Conservation (phyloP, 2,888 invertebrate genomes). For the Halictus quadricinctus region DNA sequence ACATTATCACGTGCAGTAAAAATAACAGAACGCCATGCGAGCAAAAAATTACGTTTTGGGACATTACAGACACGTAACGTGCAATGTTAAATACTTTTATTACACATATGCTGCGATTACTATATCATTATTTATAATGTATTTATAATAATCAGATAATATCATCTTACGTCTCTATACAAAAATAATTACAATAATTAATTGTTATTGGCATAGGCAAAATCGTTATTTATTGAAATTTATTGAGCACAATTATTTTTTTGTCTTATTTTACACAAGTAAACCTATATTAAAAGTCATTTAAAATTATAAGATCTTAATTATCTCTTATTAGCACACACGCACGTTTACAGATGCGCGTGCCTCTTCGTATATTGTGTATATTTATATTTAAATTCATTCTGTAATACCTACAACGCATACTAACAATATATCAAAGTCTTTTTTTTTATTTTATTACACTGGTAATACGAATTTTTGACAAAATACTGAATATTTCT, state of each 20-base stretch:
- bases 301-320: constrained; percentile 76
- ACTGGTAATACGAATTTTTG: constrained; percentile 72
- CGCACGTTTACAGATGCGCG: constrained; percentile 68
- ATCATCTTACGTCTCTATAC: constrained; percentile 63
- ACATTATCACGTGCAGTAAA: background rate
- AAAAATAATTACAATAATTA: constrained; percentile 68
- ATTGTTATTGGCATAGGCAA: constrained; percentile 77
- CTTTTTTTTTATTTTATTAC: constrained; percentile 60
- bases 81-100: constrained; percentile 60
- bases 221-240: constrained; percentile 79
- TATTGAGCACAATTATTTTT: constrained; percentile 77
- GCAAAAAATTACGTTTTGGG: background rate
- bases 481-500: constrained; percentile 75
- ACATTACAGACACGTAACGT: constrained; percentile 29
- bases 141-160: constrained; percentile 56
- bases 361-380: constrained; percentile 64
- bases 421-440: constrained; percentile 72
- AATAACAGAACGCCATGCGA: background rate
- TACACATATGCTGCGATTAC: constrained; percentile 55
- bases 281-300: constrained; percentile 75
- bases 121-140: constrained; percentile 48
- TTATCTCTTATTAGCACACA: constrained; percentile 62
- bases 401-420: constrained; percentile 68
- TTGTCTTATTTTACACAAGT: constrained; percentile 75
- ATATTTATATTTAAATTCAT: constrained; percentile 71